These are phyloP conservation scores for Uloborus diversus DNA, from an alignment of 1,140 invertebrate genomes.

Conservation along the genomic window DNA sequence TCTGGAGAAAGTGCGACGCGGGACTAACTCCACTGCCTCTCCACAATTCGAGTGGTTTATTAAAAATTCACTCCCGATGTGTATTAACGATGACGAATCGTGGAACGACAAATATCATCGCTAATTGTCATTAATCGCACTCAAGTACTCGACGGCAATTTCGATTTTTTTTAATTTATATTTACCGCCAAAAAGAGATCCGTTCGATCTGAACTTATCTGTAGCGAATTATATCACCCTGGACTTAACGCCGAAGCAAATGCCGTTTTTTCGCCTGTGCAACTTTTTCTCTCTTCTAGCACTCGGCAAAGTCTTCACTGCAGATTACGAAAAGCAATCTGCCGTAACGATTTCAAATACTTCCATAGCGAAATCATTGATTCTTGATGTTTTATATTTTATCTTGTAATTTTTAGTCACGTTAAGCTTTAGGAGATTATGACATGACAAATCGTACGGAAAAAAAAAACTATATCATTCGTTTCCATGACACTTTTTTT, in stretches of 20 bases:
- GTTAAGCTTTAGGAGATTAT: neutral
- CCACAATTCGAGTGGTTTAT: conserved; percentile 3
- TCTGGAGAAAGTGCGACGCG: conserved; percentile 2
- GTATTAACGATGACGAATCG: conserved; percentile 47
- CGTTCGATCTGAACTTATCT: conserved; percentile 28
- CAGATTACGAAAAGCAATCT: neutral
- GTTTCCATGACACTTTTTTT: too few relatives aligned
- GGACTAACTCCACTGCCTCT: conserved; percentile 1
- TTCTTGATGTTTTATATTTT: neutral
- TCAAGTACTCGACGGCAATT: conserved; percentile 12
- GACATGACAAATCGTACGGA: too few relatives aligned
- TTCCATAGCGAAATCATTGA: neutral
- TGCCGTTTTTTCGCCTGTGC: neutral
- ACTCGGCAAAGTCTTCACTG: neutral
- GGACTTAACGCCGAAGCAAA: conserved; percentile 20
- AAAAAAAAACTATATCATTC: too few relatives aligned
- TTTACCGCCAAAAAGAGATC: neutral
- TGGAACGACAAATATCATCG: conserved; percentile 19
- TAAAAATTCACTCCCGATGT: conserved; percentile 49
- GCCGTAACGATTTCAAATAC: neutral
- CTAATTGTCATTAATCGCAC: conserved; percentile 55
- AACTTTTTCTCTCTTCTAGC: neutral
- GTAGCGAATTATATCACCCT: neutral
- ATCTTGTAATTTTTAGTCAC: neutral
- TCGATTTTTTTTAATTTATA: conserved; percentile 45